Evolutionary conservation across 2,797 vertebrate species (phyloP).

Genomic region (Alfaro cultratus): DNA sequence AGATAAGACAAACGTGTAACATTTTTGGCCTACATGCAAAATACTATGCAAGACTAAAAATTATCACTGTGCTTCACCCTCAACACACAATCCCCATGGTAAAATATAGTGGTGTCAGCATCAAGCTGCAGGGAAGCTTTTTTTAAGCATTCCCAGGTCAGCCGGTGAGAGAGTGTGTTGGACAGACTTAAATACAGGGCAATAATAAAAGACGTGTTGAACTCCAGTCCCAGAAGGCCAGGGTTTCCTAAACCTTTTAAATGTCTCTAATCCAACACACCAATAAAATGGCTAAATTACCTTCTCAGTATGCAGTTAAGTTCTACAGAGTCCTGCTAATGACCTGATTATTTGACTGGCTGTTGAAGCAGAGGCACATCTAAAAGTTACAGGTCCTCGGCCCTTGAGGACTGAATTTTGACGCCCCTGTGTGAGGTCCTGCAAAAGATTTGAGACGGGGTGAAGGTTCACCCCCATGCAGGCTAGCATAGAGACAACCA

Average conservation of each 20-base stretch:
- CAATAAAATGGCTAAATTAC: background rate
- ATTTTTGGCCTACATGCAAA: background rate
- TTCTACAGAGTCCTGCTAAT: conserved; percentile 1
- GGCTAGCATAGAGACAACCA: background rate
- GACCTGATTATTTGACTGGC: background rate
- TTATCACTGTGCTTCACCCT: background rate
- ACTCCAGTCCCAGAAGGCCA: background rate
- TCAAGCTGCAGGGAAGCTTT: background rate
- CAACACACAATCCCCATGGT: background rate
- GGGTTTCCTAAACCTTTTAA: background rate
- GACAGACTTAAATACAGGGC: background rate
- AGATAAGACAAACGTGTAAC: background rate
- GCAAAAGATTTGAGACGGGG: background rate
- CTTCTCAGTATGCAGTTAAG: background rate
- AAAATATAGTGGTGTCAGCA: background rate
- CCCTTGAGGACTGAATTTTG: background rate
- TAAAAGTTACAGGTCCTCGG: background rate
- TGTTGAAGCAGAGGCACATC: background rate
- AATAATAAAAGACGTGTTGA: background rate
- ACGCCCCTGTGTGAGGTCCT: background rate
- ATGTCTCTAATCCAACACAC: background rate
- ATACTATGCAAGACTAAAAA: background rate
- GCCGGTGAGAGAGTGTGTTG: background rate
- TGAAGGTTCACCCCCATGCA: background rate
- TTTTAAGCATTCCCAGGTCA: background rate